These are phyloP conservation scores for Vulpes lagopus DNA, from an alignment of 2,113 vertebrate genomes.

Conservation along the genomic window DNA sequence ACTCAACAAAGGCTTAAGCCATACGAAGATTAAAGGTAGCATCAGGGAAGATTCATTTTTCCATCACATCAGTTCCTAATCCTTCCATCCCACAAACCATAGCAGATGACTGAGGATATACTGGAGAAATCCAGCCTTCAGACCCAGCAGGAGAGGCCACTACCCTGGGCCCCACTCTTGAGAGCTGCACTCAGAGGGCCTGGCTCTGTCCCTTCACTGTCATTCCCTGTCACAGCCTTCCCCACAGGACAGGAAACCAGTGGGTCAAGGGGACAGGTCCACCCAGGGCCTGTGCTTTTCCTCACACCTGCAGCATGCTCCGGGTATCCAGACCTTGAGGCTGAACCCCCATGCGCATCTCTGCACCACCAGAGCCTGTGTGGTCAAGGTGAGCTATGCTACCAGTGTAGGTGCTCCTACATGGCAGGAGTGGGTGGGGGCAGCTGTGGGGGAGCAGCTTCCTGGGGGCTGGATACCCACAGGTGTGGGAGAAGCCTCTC, in stretches of 20 bases:
- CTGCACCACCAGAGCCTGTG: rapidly evolving
- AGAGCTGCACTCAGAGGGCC: not conserved
- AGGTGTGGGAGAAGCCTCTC: not conserved
- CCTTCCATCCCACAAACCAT: not conserved
- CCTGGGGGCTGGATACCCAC: not conserved
- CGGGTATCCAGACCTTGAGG: not conserved
- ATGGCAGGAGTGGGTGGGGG: not conserved
- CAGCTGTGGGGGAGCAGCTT: not conserved
- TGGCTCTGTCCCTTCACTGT: not conserved
- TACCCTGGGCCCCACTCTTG: not conserved
- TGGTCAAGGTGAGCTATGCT: not conserved
- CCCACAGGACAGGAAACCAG: not conserved
- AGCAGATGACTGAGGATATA: not conserved
- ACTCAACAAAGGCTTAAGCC: not conserved
- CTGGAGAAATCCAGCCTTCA: not conserved
- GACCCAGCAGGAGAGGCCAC: no score
- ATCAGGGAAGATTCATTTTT: not conserved
- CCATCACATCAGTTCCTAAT: not conserved
- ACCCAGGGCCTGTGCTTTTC: not conserved
- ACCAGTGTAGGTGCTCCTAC: rapidly evolving
- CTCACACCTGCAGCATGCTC: rapidly evolving
- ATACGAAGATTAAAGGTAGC: not conserved
- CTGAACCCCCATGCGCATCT: not conserved
- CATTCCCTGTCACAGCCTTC: not conserved
- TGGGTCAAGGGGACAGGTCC: no score